Percentiles rank a stretch among this genome's conserved stretches.
These are phyloP conservation scores for Crypturellus undulatus DNA, from an alignment of 2,113 vertebrate genomes.

Conservation along the genomic window DNA sequence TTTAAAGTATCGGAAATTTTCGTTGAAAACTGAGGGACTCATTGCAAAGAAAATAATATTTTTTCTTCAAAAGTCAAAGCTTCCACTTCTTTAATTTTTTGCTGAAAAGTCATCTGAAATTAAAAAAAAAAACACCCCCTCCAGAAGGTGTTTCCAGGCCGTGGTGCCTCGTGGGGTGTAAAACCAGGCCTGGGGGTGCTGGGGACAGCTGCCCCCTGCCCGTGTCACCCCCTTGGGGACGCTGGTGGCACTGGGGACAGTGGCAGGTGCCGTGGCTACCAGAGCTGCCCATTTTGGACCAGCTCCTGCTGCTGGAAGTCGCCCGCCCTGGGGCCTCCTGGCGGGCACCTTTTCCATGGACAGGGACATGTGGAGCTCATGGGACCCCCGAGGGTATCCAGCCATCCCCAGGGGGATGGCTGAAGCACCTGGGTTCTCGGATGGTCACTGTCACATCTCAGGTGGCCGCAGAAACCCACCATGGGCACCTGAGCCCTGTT, in stretches of 20 bases:
- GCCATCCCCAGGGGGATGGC: not conserved
- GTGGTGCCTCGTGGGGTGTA: not conserved
- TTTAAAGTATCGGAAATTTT: not conserved
- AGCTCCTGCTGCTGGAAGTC: not conserved
- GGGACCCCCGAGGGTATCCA: not conserved
- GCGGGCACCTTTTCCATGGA: not conserved
- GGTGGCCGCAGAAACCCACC: not conserved
- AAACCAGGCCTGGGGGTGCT: accelerated
- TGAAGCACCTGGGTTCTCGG: accelerated
- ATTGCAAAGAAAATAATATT: not conserved
- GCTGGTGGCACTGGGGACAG: no score
- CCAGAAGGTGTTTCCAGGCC: not conserved
- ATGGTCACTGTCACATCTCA: not conserved
- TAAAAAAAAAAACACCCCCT: not conserved
- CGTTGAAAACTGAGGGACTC: not conserved
- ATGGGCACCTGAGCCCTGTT: accelerated
- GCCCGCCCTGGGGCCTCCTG: not conserved
- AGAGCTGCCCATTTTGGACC: not conserved
- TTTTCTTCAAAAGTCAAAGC: not conserved
- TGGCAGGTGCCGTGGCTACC: constrained; percentile 47
- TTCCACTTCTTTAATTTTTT: not conserved
- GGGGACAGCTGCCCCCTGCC: not conserved
- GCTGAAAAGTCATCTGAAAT: not conserved
- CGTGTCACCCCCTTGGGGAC: no score
- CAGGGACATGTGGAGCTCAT: not conserved